Conservation (phyloP, 1,140 invertebrate species). For the Zelostemma sp. region DNA sequence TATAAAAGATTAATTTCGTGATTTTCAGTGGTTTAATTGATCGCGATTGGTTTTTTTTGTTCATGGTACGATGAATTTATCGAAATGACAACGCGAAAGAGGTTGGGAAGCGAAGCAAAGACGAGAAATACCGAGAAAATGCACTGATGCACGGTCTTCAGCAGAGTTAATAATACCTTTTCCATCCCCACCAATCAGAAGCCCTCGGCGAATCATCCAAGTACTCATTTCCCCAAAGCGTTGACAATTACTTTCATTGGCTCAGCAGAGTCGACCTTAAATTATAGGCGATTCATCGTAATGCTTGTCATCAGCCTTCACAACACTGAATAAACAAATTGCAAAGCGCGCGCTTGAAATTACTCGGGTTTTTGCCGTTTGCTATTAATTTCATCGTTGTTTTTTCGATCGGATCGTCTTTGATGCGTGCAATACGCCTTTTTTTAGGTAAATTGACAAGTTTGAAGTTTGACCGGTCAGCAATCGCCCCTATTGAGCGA, state of each 20-base stretch:
- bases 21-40: not conserved
- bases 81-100: conserved; percentile 16
- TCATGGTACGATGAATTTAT: no score
- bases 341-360: no score
- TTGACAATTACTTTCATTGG: conserved; percentile 39
- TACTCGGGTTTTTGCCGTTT: no score
- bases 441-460: conserved; percentile 44
- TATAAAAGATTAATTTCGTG: conserved; percentile 12
- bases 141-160: conserved; percentile 18
- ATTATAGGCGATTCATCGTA: conserved; percentile 29
- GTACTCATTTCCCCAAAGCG: conserved; percentile 21
- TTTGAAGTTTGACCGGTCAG: conserved; percentile 31
- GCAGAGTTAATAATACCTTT: conserved; percentile 38
- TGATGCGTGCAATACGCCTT: conserved; percentile 35
- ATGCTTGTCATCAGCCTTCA: conserved; percentile 16
- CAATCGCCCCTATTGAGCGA: conserved; percentile 41
- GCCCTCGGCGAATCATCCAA: conserved; percentile 23
- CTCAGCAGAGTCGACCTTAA: conserved; percentile 27
- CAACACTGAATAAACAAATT: conserved; percentile 18
- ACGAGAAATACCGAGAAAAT: conserved; percentile 2
- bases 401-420: conserved; percentile 21
- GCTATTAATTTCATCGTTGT: no score
- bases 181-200: conserved; percentile 2
- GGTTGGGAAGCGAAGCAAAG: no score
- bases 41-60: no score